A percentile compares a stretch with the other conserved stretches of the same genome.
Evolutionary conservation across 2,888 invertebrate genomes (phyloP).

Genomic region (Athalia cordata): DNA sequence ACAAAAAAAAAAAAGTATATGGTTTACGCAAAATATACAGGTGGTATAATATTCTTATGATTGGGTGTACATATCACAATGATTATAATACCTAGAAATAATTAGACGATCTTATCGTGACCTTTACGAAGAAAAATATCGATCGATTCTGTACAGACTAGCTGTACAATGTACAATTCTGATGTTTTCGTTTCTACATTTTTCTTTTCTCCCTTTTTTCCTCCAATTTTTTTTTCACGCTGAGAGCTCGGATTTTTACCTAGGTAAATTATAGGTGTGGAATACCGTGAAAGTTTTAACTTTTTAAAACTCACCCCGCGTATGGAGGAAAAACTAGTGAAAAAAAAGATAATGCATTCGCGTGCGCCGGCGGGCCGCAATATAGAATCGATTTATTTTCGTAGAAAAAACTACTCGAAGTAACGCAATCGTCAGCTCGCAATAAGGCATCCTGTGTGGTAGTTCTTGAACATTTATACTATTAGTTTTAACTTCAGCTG

Average conservation of each 20-base stretch:
- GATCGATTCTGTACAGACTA: constrained; percentile 11
- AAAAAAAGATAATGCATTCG: constrained; percentile 2
- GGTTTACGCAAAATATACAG: neutral
- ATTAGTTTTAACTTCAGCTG: too few species aligned
- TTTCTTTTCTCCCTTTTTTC: neutral
- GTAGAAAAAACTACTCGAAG: constrained; percentile 30
- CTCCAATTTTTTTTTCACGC: neutral
- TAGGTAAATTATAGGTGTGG: neutral
- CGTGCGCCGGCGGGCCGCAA: constrained; percentile 9
- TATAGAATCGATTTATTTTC: constrained; percentile 34
- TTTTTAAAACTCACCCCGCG: constrained; percentile 10
- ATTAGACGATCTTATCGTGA: constrained; percentile 41
- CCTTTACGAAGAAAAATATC: constrained; percentile 36
- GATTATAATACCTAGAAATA: constrained; percentile 33
- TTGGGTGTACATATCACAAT: constrained; percentile 26
- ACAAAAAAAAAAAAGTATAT: constrained; percentile 1
- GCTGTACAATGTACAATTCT: neutral
- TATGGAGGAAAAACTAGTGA: neutral
- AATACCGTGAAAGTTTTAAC: neutral
- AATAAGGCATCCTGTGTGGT: neutral
- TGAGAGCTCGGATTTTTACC: neutral
- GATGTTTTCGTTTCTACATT: neutral
- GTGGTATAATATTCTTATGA: neutral
- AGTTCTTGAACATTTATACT: too few species aligned
- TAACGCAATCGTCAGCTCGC: constrained; percentile 19